Base-by-base conservation (phyloP, 2,888 invertebrate genomes). In the Hyles lineata region DNA sequence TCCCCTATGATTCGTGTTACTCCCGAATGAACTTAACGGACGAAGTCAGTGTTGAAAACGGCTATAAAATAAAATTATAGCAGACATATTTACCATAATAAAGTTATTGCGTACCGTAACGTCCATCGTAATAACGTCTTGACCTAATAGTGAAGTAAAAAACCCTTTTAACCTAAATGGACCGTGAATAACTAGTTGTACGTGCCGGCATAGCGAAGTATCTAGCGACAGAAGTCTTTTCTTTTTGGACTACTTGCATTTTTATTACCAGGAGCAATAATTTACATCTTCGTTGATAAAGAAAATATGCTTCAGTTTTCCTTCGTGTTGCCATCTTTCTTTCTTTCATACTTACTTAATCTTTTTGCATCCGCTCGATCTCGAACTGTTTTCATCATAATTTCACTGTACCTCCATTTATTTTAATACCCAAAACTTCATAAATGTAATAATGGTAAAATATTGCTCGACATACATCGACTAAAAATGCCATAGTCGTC, bases 91-190 rank as follows among this genome's bases (percentile, higher is more conserved):
- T 55, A 55, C 17, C 55, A 55, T 55, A n/a, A 43, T 43, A 43
- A 43, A 43, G 43, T 55, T 55, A n/a, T 55, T n/a, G 55, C n/a
- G 19, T n/a, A n/a, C 55, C 55, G 55, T 55, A 55, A n/a, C 19
- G n/a, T 55, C 55, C 55, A 55, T 55, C 55, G 55, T 55, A 55
- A 55, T 55, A n/a, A 55, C 55, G 55, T 55, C 55, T 55, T 55
- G 55, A 55, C 55, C 55, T 55, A 55, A 55, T 55, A 55, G 55
- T n/a, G 55, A 55, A n/a, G 55, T 55, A 55, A 55, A 55, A 55
- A 55, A 55, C 17, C 55, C 55, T n/a, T 55, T 55, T 55, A 55
- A n/a, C 55, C 55, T n/a, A 55, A 55, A 55, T 55, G 55, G 55
- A 55, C 55, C 55, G 55, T 55, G 55, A 55, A 55, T 55, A 55